Percentiles rank a stretch among this genome's conserved stretches.
phyloP scores from a whole-genome alignment of 1,140 invertebrate genomes.

The Cylas formicarius region DNA sequence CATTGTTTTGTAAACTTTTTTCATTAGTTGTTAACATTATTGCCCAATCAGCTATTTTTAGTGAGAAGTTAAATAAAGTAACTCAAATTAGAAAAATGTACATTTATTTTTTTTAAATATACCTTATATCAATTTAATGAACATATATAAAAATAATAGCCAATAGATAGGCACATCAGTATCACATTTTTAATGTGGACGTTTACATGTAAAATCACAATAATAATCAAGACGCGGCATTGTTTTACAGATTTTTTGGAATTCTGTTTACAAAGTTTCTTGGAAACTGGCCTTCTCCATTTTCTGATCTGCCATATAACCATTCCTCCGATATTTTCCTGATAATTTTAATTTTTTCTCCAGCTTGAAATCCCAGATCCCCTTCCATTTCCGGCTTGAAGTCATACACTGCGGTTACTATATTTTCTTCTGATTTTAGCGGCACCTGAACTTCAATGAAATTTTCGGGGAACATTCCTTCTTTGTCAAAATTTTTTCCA shows the following conservation, averaged over 20 bases:
- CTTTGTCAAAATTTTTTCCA: constrained; percentile 50
- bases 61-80: too few relatives aligned
- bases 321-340: constrained; percentile 71
- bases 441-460: constrained; percentile 73
- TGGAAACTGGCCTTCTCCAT: constrained; percentile 70
- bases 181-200: not conserved
- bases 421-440: constrained; percentile 43
- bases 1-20: too few relatives aligned
- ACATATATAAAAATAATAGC: not conserved
- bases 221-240: too few relatives aligned
- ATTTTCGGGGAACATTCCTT: constrained; percentile 75
- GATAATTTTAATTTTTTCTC: constrained; percentile 63
- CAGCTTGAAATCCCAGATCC: constrained; percentile 50
- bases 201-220: not conserved
- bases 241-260: constrained; percentile 15
- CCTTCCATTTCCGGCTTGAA: constrained; percentile 44
- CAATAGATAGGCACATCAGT: not conserved
- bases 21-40: too few relatives aligned
- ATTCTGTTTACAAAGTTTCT: constrained; percentile 61
- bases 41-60: too few relatives aligned
- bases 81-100: too few relatives aligned
- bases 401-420: constrained; percentile 46
- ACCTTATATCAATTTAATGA: not conserved
- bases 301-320: constrained; percentile 67
- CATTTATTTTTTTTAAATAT: too few relatives aligned